Base-by-base conservation (phyloP, 2,113 vertebrate species). In the Bujurquina vittata region DNA sequence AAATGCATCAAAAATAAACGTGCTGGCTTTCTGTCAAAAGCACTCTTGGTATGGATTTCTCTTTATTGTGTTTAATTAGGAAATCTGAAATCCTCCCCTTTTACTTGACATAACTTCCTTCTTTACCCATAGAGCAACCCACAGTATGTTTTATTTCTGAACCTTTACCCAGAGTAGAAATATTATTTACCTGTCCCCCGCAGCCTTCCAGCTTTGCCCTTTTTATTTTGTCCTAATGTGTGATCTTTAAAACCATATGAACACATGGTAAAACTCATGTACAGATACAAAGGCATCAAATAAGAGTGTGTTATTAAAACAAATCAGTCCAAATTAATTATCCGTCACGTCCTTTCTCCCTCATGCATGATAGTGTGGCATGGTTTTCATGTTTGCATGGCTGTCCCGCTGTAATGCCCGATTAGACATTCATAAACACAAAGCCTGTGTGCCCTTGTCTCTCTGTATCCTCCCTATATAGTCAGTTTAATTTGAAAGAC, bases 1-100 rank as follows among this genome's bases (percentile, higher is more conserved):
- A 91, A 90, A 86, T 94, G 88, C 59, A 92, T 89, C 75, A 72
- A 23, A 91, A 93, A 93, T 92, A 95, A 96, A 96, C 80, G 86
- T 92, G 86, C 88, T 93, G 67, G 84, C 75, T 92, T 88, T 88
- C 92, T 90, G 89, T 90, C 72, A 77, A 90, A 90, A 84, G 80
- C 86, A 91, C 83, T 79, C 89, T 74, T 94, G 85, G 80, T 87
- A 90, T 91, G 65, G 55, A 85, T 88, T 86, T 87, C 79, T 92
- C 83, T 91, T 92, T 87, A 63, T 88, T 92, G 84, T 90, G 87
- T 94, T 83, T 78, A 84, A 83, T 76, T 84, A 77, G 84, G 78
- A 78, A 54, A 54, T 4, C 46, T 33, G 46, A 52, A 72, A 72
- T 54, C 85, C 80, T 77, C 63, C 4, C 49, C 17, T 46, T 77